A percentile compares a stretch with the other conserved stretches of the same genome.
Conservation (phyloP, 2,888 invertebrate species). For the Oxycera nigricornis region DNA sequence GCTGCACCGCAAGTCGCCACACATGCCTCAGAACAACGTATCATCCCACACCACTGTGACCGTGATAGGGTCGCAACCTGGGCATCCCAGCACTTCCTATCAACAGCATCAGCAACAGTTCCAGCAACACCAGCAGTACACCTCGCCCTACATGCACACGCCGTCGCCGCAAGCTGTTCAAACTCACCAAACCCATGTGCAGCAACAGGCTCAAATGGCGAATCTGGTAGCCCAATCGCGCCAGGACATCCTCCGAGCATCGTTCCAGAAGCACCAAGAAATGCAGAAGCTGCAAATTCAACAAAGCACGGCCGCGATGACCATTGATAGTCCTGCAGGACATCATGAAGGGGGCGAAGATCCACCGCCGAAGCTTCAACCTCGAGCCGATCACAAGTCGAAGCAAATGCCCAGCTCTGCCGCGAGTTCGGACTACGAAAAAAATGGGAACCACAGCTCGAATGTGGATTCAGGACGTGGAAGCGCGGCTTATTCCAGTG, state of each 20-base stretch:
- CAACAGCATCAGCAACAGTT: constrained; percentile 32
- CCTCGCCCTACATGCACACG: constrained; percentile 44
- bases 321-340: constrained; percentile 57
- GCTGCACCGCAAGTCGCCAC: constrained; percentile 45
- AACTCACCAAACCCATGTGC: constrained; percentile 39
- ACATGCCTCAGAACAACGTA: constrained; percentile 44
- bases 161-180: constrained; percentile 42
- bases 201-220: constrained; percentile 34
- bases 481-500: constrained; percentile 81
- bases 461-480: constrained; percentile 82
- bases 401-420: constrained; percentile 66
- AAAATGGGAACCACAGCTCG: constrained; percentile 75
- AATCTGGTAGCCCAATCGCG: constrained; percentile 55
- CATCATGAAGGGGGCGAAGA: constrained; percentile 53
- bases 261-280: constrained; percentile 48
- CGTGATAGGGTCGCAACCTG: not conserved
- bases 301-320: constrained; percentile 39
- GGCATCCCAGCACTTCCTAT: constrained; percentile 7
- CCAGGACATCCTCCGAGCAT: constrained; percentile 48
- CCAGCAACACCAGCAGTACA: constrained; percentile 37
- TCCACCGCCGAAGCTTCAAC: constrained; percentile 37
- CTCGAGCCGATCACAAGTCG: constrained; percentile 39
- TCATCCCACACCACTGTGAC: constrained; percentile 16
- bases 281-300: constrained; percentile 47
- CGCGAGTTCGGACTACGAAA: constrained; percentile 77